phyloP scores from a whole-genome alignment of 2,113 vertebrate species.

The Amazona vittata region DNA sequence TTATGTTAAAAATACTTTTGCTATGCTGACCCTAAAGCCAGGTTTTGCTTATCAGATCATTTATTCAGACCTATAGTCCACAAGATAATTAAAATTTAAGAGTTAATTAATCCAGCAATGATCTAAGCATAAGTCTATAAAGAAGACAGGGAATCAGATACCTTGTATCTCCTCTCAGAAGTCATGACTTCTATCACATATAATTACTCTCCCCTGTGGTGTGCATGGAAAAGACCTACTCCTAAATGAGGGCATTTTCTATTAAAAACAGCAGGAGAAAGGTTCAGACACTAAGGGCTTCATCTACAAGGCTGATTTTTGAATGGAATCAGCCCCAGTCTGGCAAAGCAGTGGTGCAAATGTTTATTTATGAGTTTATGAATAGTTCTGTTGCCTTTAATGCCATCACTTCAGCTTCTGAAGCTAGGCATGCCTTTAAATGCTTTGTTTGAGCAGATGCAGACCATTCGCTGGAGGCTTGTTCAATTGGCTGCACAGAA shows the following conservation, averaged over 20 bases:
- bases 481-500: neutral
- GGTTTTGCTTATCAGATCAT: slow-evolving; percentile 19
- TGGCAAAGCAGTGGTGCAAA: neutral
- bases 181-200: slow-evolving; percentile 32
- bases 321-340: neutral
- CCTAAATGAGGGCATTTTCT: slow-evolving; percentile 37
- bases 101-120: slow-evolving; percentile 27
- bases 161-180: slow-evolving; percentile 17
- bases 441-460: neutral
- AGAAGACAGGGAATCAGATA: neutral
- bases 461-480: neutral
- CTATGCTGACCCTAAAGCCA: neutral
- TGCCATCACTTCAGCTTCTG: neutral
- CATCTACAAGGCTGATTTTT: neutral
- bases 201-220: slow-evolving; percentile 37
- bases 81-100: slow-evolving; percentile 46
- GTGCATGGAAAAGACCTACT: neutral
- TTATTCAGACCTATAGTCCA: neutral
- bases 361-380: neutral
- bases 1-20: neutral
- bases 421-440: neutral
- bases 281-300: neutral
- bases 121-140: slow-evolving; percentile 10
- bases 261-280: slow-evolving; percentile 42
- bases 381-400: neutral